Percentiles rank a stretch among this genome's conserved stretches.
Evolutionary conservation across 2,888 invertebrate genomes (phyloP).

Genomic region (Rhyacophila evoluta): DNA sequence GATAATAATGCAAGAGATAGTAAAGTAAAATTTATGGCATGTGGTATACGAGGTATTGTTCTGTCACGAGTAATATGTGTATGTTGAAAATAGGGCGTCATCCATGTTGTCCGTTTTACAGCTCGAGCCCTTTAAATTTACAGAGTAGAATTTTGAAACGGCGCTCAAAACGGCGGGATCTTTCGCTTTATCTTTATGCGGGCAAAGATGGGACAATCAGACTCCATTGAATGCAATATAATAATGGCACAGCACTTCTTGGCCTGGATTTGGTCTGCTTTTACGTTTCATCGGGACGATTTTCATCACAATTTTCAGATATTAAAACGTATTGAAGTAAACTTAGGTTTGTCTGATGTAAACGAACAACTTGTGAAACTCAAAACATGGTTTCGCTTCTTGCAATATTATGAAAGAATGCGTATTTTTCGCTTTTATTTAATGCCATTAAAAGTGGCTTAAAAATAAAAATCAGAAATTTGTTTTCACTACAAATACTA

Average conservation of each 20-base stretch:
- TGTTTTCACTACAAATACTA: no score
- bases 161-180: not conserved
- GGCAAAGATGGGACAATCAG: constrained; percentile 30
- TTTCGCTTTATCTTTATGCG: constrained; percentile 34
- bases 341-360: not conserved
- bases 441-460: no score
- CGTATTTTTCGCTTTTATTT: not conserved
- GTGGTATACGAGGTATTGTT: no score
- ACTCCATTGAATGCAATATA: constrained; percentile 33
- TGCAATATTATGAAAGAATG: not conserved
- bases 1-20: no score
- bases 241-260: constrained; percentile 28
- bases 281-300: not conserved
- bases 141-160: constrained; percentile 30
- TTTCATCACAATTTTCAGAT: not conserved
- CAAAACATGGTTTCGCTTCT: not conserved
- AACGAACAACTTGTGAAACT: not conserved
- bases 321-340: constrained; percentile 15
- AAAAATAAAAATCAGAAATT: no score
- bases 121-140: not conserved
- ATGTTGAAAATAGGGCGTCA: no score
- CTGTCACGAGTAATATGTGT: no score
- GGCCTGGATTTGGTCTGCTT: not conserved
- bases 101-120: no score
- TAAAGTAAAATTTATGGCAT: no score